Evolutionary conservation across 1,140 invertebrate species (phyloP), one percentile per base, ranked within the genome.

Genomic region (Papilio dardanus): DNA sequence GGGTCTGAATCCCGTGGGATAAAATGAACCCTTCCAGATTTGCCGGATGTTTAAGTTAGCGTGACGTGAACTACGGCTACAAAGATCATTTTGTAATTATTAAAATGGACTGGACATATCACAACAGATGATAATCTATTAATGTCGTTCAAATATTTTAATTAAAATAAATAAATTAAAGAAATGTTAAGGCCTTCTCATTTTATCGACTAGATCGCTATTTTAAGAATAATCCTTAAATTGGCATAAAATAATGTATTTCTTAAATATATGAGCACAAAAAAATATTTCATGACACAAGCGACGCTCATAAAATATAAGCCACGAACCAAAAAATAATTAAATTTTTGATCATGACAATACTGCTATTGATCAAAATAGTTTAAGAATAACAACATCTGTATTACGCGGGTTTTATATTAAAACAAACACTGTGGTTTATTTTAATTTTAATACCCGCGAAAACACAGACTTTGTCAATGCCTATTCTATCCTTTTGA

Each of bases 1-100:
- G 91, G 91, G 91, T 87, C 86, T 79, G 81, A 74, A 90, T 87
- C 86, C 88, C 90, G 88, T 91, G 91, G 89, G 91, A 91, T 85
- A 86, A 66, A 78, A 76, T 42, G 76, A 86, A 92, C 87, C 88
- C 90, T 88, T 91, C 85, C 78, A 80, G 77, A 86, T 83, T 82
- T 81, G 75, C 79, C 79, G 86, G 80, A 83, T 87, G 81, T 83
- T 80, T 74, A 75, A 77, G 40, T 65, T 79, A 73, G 21, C 31
- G 46, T 73, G 28, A 73, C 54, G 42, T 58, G 28, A 54, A 73
- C 67, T 40, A 68, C 35, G 35, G 67, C 67, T 28, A 40, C 67
- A 24, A 71, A 2, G 50, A 71, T 71, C 24, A 71, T 42, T 40
- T n/a, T 71, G 24, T 46, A 28, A 71, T 71, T 71, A 71, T 71